phyloP scores from a whole-genome alignment of 2,797 vertebrate species.

The Pterois miles region DNA sequence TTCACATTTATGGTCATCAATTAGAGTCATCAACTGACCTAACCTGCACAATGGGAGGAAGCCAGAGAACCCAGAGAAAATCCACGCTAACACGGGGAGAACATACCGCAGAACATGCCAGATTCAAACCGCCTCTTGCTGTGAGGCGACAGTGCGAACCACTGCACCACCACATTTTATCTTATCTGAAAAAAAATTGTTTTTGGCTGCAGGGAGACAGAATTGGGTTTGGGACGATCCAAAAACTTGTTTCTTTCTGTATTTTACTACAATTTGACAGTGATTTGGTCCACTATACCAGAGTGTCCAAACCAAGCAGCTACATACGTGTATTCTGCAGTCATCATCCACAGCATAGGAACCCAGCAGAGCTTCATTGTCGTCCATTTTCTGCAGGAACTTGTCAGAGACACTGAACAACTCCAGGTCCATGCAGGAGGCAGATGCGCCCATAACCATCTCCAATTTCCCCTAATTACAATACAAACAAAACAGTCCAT shows the following conservation, averaged over 20 bases:
- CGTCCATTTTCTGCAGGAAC: slow-evolving; percentile 86
- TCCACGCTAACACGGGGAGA: too few species aligned
- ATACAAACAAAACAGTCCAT: not conserved
- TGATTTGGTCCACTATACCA: not conserved
- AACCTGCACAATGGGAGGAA: too few species aligned
- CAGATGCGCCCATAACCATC: slow-evolving; percentile 86
- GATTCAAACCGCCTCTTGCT: too few species aligned
- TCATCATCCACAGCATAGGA: slow-evolving; percentile 92
- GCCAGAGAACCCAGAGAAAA: too few species aligned
- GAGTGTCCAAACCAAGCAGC: not conserved
- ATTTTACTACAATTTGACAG: not conserved
- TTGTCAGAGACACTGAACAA: slow-evolving; percentile 84
- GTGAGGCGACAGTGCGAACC: too few species aligned
- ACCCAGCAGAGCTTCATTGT: slow-evolving; percentile 89
- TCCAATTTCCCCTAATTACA: slow-evolving; percentile 87
- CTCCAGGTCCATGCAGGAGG: slow-evolving; percentile 90
- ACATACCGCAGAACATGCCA: too few species aligned
- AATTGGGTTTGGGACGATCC: not conserved
- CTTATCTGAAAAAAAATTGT: not conserved
- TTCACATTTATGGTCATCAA: too few species aligned
- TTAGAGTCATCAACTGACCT: too few species aligned
- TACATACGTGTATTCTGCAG: slow-evolving; percentile 91
- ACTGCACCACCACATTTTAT: too few species aligned
- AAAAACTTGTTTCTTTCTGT: not conserved
- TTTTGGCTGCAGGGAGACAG: not conserved